Evolutionary conservation across 2,797 vertebrate genomes (phyloP).

Genomic region (Astyanax mexicanus): DNA sequence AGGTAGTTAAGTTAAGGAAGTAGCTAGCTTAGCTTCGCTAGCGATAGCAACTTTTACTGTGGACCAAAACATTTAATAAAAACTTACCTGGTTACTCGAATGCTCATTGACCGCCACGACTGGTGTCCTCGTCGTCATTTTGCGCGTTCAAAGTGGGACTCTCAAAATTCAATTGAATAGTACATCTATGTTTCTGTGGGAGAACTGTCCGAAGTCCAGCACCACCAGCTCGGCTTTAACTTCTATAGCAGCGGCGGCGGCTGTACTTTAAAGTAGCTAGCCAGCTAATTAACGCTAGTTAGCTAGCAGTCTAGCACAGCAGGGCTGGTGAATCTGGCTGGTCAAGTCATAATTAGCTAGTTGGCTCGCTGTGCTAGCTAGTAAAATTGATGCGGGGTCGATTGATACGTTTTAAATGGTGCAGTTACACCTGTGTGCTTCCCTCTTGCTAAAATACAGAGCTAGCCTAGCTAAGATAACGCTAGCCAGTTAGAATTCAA

Average conservation of each 20-base stretch:
- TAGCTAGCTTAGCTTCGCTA: no score
- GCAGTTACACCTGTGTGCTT: not conserved
- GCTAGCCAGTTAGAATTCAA: no score
- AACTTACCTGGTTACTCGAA: conserved; percentile 61
- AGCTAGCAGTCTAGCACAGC: conserved; percentile 19
- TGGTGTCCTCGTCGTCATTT: conserved; percentile 64
- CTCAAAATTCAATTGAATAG: conserved; percentile 50
- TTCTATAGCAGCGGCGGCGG: no score
- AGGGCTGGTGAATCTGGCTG: not conserved
- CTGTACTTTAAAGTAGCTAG: not conserved
- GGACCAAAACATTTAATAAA: not conserved
- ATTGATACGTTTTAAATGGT: not conserved
- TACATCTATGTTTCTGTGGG: conserved; percentile 40
- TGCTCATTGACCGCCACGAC: conserved; percentile 58
- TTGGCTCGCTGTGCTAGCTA: not conserved
- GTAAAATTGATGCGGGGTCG: not conserved
- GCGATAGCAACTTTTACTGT: not conserved
- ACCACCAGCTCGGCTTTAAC: conserved; percentile 13
- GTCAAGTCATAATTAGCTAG: conserved; percentile 42
- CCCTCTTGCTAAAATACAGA: not conserved
- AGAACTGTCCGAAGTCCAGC: conserved; percentile 49
- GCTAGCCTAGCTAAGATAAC: not conserved
- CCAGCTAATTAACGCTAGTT: no score
- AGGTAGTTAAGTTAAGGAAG: conserved; percentile 29
- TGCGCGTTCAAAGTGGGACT: conserved; percentile 36